Evolutionary conservation across 2,113 vertebrate species (phyloP), one percentile per base, ranked within the genome.

Genomic region (Corythoichthys haematopterus): DNA sequence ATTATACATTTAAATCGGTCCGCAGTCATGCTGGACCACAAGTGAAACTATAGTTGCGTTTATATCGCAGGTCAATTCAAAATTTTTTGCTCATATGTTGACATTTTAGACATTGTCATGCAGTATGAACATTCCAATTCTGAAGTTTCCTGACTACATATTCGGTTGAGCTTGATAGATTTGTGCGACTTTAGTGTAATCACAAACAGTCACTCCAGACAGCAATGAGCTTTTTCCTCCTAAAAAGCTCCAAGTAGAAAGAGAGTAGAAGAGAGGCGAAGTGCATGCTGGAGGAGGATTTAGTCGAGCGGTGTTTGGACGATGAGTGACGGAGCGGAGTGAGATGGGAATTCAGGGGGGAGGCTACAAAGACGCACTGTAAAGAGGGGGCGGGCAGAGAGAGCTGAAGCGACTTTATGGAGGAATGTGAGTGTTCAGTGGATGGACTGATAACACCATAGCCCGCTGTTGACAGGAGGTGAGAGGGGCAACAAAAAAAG

Each of bases 361-460:
- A 80, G 76, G 72, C 57, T 81, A 79, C 78, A 59, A 81, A 64
- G 76, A 83, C 74, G 75, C 68, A 81, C 55, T 77, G 72, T 69
- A 64, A 71, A 72, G 71, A 75, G 76, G 77, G 70, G 59, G 75
- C 75, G 65, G 64, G 66, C 50, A 57, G 46, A 74, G 75, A 70
- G 71, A 72, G 52, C 46, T n/a, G 68, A 77, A 75, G 77, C 72
- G 33, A 80, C 82, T 79, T 79, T 85, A 75, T 85, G 75, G 72
- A 81, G 82, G 78, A 85, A 82, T 87, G 77, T 84, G 69, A 70
- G 73, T 80, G 81, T 84, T 79, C 83, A 36, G 33, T 37, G 76
- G 83, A 85, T 45, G 66, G 80, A 82, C 64, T 75, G 73, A 88
- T 71, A 73, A 68, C 48, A 51, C 67, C 69, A 38, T 52, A 64